Evolutionary conservation across 1,140 invertebrate species (phyloP), one percentile per base, ranked within the genome.

Genomic region (Papilio glaucus): DNA sequence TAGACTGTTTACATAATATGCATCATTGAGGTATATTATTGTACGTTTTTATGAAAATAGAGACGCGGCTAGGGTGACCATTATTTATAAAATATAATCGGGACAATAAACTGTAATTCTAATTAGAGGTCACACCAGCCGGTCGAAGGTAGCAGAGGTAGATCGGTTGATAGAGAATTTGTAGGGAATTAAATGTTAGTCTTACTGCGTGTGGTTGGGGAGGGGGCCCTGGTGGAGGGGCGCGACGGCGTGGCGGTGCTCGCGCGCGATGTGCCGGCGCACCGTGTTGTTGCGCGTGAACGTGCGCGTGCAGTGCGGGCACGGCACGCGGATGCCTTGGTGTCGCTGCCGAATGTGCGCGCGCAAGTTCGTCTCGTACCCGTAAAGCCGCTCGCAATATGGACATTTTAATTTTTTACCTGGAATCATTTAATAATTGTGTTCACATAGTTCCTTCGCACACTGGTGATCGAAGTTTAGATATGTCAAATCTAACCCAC

Each of bases 221-320:
- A 94, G 81, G 71, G 90, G 90, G 80, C 79, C 90, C 80, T 91
- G 94, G 77, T 95, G 95, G 85, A 95, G 96, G 41, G 94, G 94
- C 79, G 96, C 96, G 80, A 96, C 87, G 78, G 97, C 96, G 81
- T 95, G 94, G 90, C 97, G 97, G 82, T 98, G 97, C 91, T 98
- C 97, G 26, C 97, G 95, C 1, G 97, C 97, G 81, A 98, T 97
- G 85, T 98, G 97, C 61, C 97, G 95, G 38, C 97, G 94, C 78
- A 98, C 97, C 26, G 97, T 98, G 94, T 98, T 98, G 94, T 98
- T 98, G 76, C 97, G 95, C 71, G 97, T 98, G 92, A 98, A 98
- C n/a, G 97, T 98, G 70, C 97, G 95, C 81, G 96, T 94, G 91
- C 97, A 98, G 90, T 97, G 97, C 24, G 97, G 97, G 89, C 97